A percentile compares a stretch with the other conserved stretches of the same genome.
phyloP scores from a whole-genome alignment of 2,888 invertebrate species.

The Drosophila infuscata region DNA sequence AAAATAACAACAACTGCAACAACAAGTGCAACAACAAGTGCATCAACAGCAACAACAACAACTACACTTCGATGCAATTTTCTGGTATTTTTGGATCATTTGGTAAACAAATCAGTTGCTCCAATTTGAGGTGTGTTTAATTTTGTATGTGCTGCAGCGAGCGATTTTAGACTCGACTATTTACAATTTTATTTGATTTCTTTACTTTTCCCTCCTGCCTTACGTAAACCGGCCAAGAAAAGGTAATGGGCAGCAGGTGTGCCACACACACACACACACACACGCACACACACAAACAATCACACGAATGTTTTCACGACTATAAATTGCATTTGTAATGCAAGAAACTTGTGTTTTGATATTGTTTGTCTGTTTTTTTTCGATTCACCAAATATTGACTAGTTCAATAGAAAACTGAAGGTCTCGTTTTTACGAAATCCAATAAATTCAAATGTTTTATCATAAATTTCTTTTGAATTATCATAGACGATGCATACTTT shows the following conservation, averaged over 20 bases:
- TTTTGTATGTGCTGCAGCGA: constrained; percentile 16
- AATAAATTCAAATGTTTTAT: background rate
- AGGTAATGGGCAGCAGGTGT: constrained; percentile 1
- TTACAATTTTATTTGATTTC: constrained; percentile 58
- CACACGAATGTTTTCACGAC: constrained; percentile 17
- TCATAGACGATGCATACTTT: background rate
- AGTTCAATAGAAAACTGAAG: background rate
- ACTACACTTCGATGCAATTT: constrained; percentile 55
- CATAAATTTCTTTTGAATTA: background rate
- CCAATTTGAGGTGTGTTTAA: constrained; percentile 46
- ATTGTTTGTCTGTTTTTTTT: constrained; percentile 8
- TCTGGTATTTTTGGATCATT: constrained; percentile 61
- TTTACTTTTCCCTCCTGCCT: constrained; percentile 48
- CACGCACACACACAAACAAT: background rate
- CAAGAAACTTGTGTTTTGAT: constrained; percentile 18
- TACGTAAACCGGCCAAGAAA: constrained; percentile 37
- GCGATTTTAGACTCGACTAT: constrained; percentile 24
- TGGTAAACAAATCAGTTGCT: constrained; percentile 68
- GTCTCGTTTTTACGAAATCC: background rate
- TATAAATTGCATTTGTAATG: constrained; percentile 42
- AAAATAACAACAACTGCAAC: constrained; percentile 1
- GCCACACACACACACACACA: constrained; percentile 17
- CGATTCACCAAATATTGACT: background rate
- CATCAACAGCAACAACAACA: constrained; percentile 8
- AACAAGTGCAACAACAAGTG: background rate